Evolutionary conservation across 2,113 vertebrate species (phyloP).

Genomic region (Carollia perspicillata): DNA sequence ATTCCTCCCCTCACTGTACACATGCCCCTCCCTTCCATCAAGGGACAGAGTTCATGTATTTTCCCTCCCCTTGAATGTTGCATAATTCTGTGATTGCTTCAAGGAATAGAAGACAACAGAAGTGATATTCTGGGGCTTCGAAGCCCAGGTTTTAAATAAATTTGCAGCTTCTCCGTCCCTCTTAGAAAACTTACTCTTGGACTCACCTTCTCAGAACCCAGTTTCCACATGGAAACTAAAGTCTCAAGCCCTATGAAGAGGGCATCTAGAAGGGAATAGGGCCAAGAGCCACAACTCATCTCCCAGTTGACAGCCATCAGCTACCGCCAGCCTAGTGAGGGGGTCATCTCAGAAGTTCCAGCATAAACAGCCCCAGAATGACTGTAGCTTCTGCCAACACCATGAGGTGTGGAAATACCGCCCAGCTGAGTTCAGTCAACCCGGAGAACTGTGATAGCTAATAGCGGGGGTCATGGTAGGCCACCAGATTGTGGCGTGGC

Average conservation of each 20-base stretch:
- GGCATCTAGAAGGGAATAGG: not conserved
- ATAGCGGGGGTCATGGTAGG: not conserved
- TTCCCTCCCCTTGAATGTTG: not conserved
- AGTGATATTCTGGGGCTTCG: not conserved
- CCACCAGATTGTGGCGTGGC: not conserved
- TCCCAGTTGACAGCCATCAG: not conserved
- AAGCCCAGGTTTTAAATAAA: not conserved
- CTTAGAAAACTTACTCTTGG: not conserved
- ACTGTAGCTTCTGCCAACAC: not conserved
- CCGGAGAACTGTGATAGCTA: not conserved
- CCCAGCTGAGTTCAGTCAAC: not conserved
- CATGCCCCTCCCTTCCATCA: not conserved
- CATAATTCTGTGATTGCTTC: not conserved
- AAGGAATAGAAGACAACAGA: not conserved
- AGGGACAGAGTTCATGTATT: not conserved
- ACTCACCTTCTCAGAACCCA: not conserved
- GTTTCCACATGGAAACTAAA: not conserved
- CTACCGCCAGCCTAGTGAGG: not conserved
- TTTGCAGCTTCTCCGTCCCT: not conserved
- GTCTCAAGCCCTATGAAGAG: not conserved
- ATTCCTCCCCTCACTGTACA: not conserved
- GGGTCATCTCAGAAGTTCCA: not conserved
- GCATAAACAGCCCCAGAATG: not conserved
- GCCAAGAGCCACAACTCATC: not conserved
- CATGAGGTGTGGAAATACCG: not conserved